phyloP scores from a whole-genome alignment of 2,113 vertebrate species.

The Clarias magur region DNA sequence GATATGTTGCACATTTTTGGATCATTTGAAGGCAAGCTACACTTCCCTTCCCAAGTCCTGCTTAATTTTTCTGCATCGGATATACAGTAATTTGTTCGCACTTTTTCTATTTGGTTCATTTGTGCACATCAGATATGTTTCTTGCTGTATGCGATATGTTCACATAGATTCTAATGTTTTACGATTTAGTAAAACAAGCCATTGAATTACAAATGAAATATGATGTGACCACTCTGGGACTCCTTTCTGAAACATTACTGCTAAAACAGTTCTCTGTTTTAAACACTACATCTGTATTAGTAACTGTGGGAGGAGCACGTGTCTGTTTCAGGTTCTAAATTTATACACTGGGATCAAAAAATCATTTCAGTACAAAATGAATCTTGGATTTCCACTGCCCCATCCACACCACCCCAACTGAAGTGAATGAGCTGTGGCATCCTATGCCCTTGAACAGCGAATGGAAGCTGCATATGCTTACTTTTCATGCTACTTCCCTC shows the following conservation, averaged over 20 bases:
- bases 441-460: conserved; percentile 56
- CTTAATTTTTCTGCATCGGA: too few species aligned
- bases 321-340: conserved; percentile 4
- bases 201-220: too few species aligned
- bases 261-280: neutral
- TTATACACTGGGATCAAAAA: conserved; percentile 8
- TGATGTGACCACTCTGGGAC: too few species aligned
- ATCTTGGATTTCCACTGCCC: conserved; percentile 12
- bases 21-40: too few species aligned
- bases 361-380: conserved; percentile 10
- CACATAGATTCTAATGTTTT: too few species aligned
- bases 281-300: neutral
- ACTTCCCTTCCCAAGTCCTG: too few species aligned
- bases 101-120: too few species aligned
- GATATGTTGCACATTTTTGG: too few species aligned
- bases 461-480: conserved; percentile 60
- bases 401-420: conserved; percentile 2
- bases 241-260: neutral
- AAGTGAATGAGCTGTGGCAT: conserved; percentile 54
- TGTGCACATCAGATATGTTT: too few species aligned
- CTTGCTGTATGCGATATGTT: too few species aligned
- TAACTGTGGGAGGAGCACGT: neutral
- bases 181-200: too few species aligned
- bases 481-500: conserved; percentile 65
- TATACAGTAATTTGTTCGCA: too few species aligned